phyloP scores from a whole-genome alignment of 53 echinoderm and acorn worm species.

The Hippasteria phrygiana region DNA sequence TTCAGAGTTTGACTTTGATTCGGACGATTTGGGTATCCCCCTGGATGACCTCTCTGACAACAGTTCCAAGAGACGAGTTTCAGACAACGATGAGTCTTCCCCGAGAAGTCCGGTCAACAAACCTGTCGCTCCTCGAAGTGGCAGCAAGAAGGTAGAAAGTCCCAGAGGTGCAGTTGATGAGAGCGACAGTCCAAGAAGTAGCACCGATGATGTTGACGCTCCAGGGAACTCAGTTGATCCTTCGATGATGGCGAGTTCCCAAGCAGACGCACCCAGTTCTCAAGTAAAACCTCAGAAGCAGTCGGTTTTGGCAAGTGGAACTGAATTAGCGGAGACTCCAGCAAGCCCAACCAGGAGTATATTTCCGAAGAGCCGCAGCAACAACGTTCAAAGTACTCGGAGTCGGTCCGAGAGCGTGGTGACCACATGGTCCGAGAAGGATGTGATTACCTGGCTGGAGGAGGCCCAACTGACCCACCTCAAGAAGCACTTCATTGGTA shows the following conservation, averaged over 20 bases:
- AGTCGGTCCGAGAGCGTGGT: conserved; percentile 48
- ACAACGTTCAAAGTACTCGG: conserved; percentile 7
- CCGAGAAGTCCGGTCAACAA: conserved; percentile 22
- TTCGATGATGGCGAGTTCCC: not conserved
- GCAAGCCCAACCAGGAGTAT: not conserved
- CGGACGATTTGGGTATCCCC: conserved; percentile 36
- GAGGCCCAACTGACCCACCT: conserved; percentile 45
- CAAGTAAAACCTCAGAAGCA: not conserved
- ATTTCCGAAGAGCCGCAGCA: not conserved
- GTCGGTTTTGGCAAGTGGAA: too few relatives aligned
- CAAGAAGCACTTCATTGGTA: conserved; percentile 50
- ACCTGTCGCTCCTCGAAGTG: conserved; percentile 9
- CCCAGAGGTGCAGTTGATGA: not conserved
- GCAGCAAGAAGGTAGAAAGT: not conserved
- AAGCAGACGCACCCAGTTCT: not conserved
- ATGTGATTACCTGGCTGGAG: conserved; percentile 39
- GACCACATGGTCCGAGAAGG: conserved; percentile 33
- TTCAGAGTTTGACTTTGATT: conserved; percentile 54
- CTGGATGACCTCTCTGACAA: conserved; percentile 49
- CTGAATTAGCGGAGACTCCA: too few relatives aligned
- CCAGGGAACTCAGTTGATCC: not conserved
- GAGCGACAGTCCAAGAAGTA: not conserved
- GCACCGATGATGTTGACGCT: not conserved
- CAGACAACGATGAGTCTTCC: conserved; percentile 2
- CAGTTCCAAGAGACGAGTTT: conserved; percentile 13